phyloP scores from a whole-genome alignment of 92 coral and sea anemone species.

The Phenganax stokvisi region DNA sequence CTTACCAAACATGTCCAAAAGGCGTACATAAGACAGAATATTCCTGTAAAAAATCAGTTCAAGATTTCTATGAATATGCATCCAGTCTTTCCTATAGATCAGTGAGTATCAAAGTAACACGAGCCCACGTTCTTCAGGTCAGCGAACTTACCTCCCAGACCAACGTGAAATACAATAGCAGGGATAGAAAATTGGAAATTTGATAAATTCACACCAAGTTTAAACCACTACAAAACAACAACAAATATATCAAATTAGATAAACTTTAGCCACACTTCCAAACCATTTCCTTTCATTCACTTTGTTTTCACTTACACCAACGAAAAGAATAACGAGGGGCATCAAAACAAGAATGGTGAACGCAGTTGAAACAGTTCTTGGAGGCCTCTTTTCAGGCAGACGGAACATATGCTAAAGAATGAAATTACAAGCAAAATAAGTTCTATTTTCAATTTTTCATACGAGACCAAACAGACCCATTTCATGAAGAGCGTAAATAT shows the following conservation, averaged over 20 bases:
- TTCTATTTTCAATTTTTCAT: not conserved
- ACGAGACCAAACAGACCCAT: not conserved
- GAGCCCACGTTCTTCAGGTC: no score
- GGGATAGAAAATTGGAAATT: conserved; percentile 92
- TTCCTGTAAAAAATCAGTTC: conserved; percentile 53
- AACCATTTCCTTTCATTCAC: no score
- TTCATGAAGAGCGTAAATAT: no score
- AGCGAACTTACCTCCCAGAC: conserved; percentile 76
- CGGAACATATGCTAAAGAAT: conserved; percentile 81
- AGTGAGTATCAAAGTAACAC: no score
- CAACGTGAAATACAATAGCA: conserved; percentile 77
- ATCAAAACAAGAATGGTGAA: conserved; percentile 75
- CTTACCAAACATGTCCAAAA: conserved; percentile 90
- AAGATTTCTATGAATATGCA: no score
- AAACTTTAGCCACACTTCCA: not conserved
- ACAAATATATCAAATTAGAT: not conserved
- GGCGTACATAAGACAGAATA: conserved; percentile 74
- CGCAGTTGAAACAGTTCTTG: conserved; percentile 84
- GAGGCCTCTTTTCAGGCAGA: conserved; percentile 95
- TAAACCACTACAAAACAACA: conserved; percentile 68
- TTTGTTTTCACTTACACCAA: conserved; percentile 58
- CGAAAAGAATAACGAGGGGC: conserved; percentile 76
- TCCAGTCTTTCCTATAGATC: no score
- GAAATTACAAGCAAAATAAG: not conserved
- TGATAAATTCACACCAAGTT: conserved; percentile 79